These are phyloP conservation scores for Hydropotes inermis DNA, from an alignment of 2,113 vertebrate genomes.

Conservation along the genomic window DNA sequence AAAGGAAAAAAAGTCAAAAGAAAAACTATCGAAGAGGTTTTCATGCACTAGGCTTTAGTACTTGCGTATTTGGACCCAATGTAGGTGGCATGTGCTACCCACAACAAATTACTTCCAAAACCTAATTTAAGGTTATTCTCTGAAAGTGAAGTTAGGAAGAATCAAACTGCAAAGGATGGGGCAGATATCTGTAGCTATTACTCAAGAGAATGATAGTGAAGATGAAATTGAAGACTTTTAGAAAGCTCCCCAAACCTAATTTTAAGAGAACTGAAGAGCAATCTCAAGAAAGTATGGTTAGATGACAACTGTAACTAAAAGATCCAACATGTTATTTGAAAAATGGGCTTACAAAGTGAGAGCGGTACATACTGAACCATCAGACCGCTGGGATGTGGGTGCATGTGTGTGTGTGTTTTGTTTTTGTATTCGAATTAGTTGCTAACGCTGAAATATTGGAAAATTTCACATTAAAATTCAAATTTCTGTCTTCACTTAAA, in stretches of 20 bases:
- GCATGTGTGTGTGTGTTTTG: not conserved
- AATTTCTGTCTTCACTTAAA: not conserved
- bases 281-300: not conserved
- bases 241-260: not conserved
- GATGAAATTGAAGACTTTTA: not conserved
- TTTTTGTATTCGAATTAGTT: not conserved
- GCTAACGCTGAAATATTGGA: not conserved
- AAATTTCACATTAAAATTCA: not conserved
- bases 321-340: not conserved
- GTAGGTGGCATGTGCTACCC: not conserved
- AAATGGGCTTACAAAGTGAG: not conserved
- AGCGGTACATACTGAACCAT: not conserved
- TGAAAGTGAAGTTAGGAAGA: not conserved
- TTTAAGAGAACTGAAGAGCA: slow-evolving; percentile 16
- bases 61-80: not conserved
- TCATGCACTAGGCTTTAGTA: not conserved
- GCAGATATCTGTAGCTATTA: not conserved
- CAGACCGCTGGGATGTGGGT: not conserved
- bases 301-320: not conserved
- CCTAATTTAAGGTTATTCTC: not conserved
- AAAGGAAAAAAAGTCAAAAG: not conserved
- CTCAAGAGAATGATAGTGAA: not conserved
- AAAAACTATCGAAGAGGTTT: not conserved
- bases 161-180: not conserved
- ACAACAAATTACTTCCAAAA: not conserved